These are phyloP conservation scores for Drosophila anceps DNA, from an alignment of 2,888 invertebrate genomes.

Conservation along the genomic window DNA sequence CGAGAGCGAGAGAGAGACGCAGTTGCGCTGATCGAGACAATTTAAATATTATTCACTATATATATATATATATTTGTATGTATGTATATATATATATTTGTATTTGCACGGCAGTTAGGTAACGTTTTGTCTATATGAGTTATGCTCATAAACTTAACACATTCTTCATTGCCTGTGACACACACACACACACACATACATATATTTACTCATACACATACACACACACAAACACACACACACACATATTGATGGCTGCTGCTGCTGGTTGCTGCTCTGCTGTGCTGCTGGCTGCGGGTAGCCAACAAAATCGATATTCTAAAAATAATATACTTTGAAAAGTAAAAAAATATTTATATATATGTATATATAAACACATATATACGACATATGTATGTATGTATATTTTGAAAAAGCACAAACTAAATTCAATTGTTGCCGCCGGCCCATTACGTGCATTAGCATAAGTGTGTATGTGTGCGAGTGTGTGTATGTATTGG, in stretches of 20 bases:
- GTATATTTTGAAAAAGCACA: slow-evolving; percentile 59
- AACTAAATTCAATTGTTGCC: slow-evolving; percentile 72
- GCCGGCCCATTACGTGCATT: slow-evolving; percentile 28
- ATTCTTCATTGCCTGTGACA: slow-evolving; percentile 65
- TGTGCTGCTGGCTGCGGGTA: slow-evolving; percentile 64
- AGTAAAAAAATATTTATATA: slow-evolving; percentile 55
- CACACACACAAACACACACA: slow-evolving; percentile 19
- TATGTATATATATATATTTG: slow-evolving; percentile 13
- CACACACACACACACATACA: slow-evolving; percentile 31
- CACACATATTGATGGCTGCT: slow-evolving; percentile 43
- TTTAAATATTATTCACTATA: slow-evolving; percentile 33
- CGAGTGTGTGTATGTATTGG: slow-evolving; percentile 16
- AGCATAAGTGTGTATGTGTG: slow-evolving; percentile 12
- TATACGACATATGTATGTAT: background rate
- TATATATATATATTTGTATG: slow-evolving; percentile 5
- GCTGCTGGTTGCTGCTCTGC: slow-evolving; percentile 43
- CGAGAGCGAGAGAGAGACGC: slow-evolving; percentile 27
- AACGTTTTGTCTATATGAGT: slow-evolving; percentile 72
- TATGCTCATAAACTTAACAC: slow-evolving; percentile 77
- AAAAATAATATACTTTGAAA: slow-evolving; percentile 82
- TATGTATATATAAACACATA: background rate
- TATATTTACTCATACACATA: slow-evolving; percentile 20
- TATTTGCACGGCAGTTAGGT: slow-evolving; percentile 74
- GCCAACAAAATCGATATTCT: slow-evolving; percentile 82
- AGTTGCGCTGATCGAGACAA: slow-evolving; percentile 62